Percentiles rank a stretch among this genome's conserved stretches.
Evolutionary conservation across 2,888 invertebrate species (phyloP).

Genomic region (Carterocephalus palaemon): DNA sequence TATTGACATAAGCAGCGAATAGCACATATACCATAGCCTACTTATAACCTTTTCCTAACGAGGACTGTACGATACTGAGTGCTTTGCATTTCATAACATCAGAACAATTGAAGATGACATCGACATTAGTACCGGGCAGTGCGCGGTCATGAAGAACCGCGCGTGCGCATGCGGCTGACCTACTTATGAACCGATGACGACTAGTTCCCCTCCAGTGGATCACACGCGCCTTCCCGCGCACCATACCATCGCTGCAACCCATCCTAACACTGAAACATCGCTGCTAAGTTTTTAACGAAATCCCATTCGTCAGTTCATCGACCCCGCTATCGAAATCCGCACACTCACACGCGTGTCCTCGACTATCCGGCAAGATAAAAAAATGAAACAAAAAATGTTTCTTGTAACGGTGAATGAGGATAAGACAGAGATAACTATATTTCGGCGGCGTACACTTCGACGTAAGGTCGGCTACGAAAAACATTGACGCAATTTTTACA

Average conservation of each 20-base stretch:
- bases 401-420: slow-evolving; percentile 67
- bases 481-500: slow-evolving; percentile 79
- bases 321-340: slow-evolving; percentile 78
- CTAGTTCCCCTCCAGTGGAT: slow-evolving; percentile 48
- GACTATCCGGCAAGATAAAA: slow-evolving; percentile 62
- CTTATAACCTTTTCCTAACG: too few species aligned
- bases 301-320: slow-evolving; percentile 73
- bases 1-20: too few species aligned
- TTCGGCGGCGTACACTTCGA: slow-evolving; percentile 62
- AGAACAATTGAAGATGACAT: slow-evolving; percentile 20
- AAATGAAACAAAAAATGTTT: slow-evolving; percentile 66
- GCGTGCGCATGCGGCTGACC: slow-evolving; percentile 69
- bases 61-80: too few species aligned
- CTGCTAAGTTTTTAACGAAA: slow-evolving; percentile 61
- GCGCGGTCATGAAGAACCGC: slow-evolving; percentile 53
- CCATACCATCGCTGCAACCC: slow-evolving; percentile 48
- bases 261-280: slow-evolving; percentile 60
- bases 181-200: slow-evolving; percentile 59
- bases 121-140: slow-evolving; percentile 13
- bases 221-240: slow-evolving; percentile 52
- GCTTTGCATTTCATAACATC: slow-evolving; percentile 6
- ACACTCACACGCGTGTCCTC: slow-evolving; percentile 70
- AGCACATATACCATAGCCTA: too few species aligned
- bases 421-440: slow-evolving; percentile 76
- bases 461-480: slow-evolving; percentile 76